These are phyloP conservation scores for Erithacus rubecula DNA, from an alignment of 2,797 vertebrate genomes.

Conservation along the genomic window DNA sequence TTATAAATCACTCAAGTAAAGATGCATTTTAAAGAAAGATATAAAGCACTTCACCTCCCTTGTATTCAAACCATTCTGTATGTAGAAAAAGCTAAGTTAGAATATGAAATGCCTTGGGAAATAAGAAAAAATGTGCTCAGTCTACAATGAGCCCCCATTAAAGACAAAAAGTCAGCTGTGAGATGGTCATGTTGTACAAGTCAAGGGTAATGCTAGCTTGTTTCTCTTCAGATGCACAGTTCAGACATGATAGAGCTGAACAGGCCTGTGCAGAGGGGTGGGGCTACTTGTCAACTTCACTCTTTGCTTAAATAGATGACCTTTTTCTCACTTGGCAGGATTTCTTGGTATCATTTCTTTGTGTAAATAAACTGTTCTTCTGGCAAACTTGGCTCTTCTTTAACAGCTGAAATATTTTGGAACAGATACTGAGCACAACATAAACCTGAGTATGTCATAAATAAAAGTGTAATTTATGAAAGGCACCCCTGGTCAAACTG, in stretches of 20 bases:
- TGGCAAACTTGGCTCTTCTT: slow-evolving; percentile 1
- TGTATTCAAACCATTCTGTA: background rate
- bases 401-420: slow-evolving; percentile 14
- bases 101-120: background rate
- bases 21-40: background rate
- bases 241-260: background rate
- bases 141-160: background rate
- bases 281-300: background rate
- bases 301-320: slow-evolving; percentile 10
- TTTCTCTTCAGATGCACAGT: background rate
- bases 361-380: slow-evolving; percentile 11
- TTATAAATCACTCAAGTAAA: background rate
- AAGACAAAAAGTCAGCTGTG: background rate
- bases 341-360: background rate
- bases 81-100: background rate
- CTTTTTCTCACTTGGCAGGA: slow-evolving; percentile 29
- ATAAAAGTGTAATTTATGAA: background rate
- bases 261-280: background rate
- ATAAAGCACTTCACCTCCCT: background rate
- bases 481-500: background rate
- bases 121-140: background rate
- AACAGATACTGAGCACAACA: background rate
- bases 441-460: background rate
- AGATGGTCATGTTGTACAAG: background rate
- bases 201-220: background rate